Base-by-base conservation (phyloP, 2,113 vertebrate genomes). In the Emydocephalus ijimae region DNA sequence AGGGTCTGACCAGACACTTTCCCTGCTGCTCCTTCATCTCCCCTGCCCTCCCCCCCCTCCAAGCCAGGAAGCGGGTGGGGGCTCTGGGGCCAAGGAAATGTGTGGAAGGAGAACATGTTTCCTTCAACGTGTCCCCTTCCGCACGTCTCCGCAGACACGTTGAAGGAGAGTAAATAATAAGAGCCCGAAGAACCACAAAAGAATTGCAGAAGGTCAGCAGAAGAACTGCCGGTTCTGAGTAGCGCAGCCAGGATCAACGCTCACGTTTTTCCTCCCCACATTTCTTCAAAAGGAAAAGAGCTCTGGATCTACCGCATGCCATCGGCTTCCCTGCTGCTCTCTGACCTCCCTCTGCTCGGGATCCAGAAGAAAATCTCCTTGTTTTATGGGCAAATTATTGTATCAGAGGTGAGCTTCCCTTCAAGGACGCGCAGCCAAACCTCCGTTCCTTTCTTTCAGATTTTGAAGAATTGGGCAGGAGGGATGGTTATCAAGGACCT, bases 201-300 rank as follows among this genome's bases (percentile, higher is more conserved):
- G 24, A 11, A 26, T 1, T 0, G 3, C 59, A 61, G 59, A 11
- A 11, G 24, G 29, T 26, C 8, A 11, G 24, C 24, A 29, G 59
- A 34, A 34, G 69, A 74, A 7, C 29, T 7, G n/a, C 12, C 2
- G 29, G 4, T 6, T 34, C 64, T 1, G 64, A 14, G 6, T 1
- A n/a, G 12, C 29, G 3, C 5, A 34, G n/a, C 29, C 64, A 69
- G 64, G 64, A 34, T 4, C 2, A 14, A 2, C 14, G 1, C 14
- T 6, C 3, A 7, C 5, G 3, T 18, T 18, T 2, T 2, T n/a
- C 14, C 48, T 6, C 48, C 6, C 48, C 48, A 2, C 4, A 2
- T 74, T 74, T 1, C 7, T 18, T 6, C 64, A 6, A 7, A 15
- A 74, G n/a, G n/a, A 34, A 7, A n/a, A 18, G 5, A 34, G n/a